These are phyloP conservation scores for Microdon myrmicae DNA, from an alignment of 2,888 invertebrate species.

Conservation along the genomic window DNA sequence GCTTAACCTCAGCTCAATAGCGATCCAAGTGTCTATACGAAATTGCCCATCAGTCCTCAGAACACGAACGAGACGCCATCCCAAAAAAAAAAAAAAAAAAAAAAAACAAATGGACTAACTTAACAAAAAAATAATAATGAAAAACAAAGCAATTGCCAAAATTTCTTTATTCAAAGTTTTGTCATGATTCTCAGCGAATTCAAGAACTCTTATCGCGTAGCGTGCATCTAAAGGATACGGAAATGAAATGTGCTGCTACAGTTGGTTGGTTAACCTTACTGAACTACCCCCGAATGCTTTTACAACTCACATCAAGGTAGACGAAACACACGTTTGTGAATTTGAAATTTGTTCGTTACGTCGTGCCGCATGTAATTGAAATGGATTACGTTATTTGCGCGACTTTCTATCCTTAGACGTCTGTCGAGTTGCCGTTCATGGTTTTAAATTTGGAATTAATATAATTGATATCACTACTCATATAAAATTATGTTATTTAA, in stretches of 20 bases:
- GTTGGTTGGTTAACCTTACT: neutral
- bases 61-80: slow-evolving; percentile 14
- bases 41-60: slow-evolving; percentile 19
- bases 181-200: slow-evolving; percentile 18
- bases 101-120: slow-evolving; percentile 43
- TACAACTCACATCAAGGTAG: too few relatives aligned
- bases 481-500: too few relatives aligned
- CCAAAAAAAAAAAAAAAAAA: too few relatives aligned
- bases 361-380: slow-evolving; percentile 58
- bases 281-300: too few relatives aligned
- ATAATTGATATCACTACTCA: too few relatives aligned
- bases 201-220: slow-evolving; percentile 51
- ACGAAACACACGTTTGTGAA: slow-evolving; percentile 48
- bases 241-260: slow-evolving; percentile 40
- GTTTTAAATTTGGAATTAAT: too few relatives aligned
- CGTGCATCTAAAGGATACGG: slow-evolving; percentile 55
- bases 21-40: slow-evolving; percentile 40
- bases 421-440: too few relatives aligned
- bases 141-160: slow-evolving; percentile 32
- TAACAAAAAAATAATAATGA: too few relatives aligned
- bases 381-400: slow-evolving; percentile 53
- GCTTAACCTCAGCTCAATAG: slow-evolving; percentile 30
- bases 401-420: neutral
- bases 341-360: slow-evolving; percentile 50
- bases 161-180: slow-evolving; percentile 23